Base-by-base conservation (phyloP, 2,888 invertebrate species). In the Hyposoter didymator region DNA sequence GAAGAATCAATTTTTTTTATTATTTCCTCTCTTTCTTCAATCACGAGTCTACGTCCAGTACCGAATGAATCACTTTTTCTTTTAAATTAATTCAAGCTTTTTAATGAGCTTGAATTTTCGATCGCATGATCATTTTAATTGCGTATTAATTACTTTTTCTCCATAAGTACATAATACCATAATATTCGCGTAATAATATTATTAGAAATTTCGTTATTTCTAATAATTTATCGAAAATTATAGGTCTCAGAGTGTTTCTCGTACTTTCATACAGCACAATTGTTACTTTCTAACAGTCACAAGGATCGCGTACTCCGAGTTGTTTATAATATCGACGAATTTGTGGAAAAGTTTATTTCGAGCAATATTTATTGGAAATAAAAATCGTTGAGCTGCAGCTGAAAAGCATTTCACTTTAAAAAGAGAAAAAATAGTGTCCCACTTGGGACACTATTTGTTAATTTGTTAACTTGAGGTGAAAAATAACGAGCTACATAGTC, bases 1-100 rank as follows among this genome's bases (percentile, higher is more conserved):
- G 49, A 10, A 45, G 69, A 66, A 55, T 76, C 64, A 17, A 67
- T 62, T 62, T 79, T 73, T 62, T 55, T 59, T 70, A 69, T 17
- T 55, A 28, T 55, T 19, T 49, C 17, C 49, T 52, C 47, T 32
- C 49, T 32, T n/a, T 14, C 49, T 32, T 70, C 10, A 49, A 32
- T 17, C 17, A 35, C 39, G 39, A 66, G 28, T 6, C 19, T 43
- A 43, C 43, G 67, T 39, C 32, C 39, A 32, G 39, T 39, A 64
- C 8, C 32, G n/a, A 64, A n/a, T 39, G 39, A 35, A 7, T 64
- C 64, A 64, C n/a, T n/a, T 35, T 2, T 19, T 19, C 10, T 52
- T 19, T 52, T 52, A 10, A 39, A 52, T 52, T 7, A 19, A 52
- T 52, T 52, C 52, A 52, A 52, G 2, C 19, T 52, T 52, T 10